Percentiles rank a stretch among this genome's conserved stretches.
These are phyloP conservation scores for Listrodromus nycthemerus DNA, from an alignment of 2,888 invertebrate genomes.

Conservation along the genomic window DNA sequence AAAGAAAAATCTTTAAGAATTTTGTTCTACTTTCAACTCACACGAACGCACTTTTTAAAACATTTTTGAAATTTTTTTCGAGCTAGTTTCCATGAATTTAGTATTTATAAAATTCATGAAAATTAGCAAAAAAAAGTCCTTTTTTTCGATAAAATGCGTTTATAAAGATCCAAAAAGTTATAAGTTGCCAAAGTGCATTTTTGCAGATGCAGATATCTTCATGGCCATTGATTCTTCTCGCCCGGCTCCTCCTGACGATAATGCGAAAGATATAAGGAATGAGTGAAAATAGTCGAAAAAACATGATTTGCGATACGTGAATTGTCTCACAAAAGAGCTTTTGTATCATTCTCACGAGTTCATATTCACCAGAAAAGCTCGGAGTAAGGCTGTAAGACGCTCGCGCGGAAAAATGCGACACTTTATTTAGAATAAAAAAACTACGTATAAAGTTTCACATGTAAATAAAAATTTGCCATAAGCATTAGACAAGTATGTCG, in stretches of 20 bases:
- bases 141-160: no score
- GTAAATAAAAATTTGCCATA: slow-evolving; percentile 73
- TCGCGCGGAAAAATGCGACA: slow-evolving; percentile 24
- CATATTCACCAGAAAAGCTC: slow-evolving; percentile 21
- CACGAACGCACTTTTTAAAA: no score
- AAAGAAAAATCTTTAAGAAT: no score
- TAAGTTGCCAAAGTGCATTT: no score
- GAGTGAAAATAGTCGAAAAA: slow-evolving; percentile 38
- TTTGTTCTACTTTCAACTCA: no score
- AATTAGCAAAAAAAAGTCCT: no score
- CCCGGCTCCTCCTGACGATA: background rate
- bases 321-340: background rate
- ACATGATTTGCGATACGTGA: background rate
- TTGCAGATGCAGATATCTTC: no score
- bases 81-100: no score
- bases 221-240: no score
- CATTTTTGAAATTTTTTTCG: no score
- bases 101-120: no score
- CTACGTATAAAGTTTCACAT: slow-evolving; percentile 51
- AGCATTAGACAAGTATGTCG: slow-evolving; percentile 69
- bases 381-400: slow-evolving; percentile 18
- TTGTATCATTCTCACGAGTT: slow-evolving; percentile 17
- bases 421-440: slow-evolving; percentile 42
- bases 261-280: background rate
- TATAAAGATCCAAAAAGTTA: no score